Base-by-base conservation (phyloP, 2,113 vertebrate species). In the Gambusia holbrooki region DNA sequence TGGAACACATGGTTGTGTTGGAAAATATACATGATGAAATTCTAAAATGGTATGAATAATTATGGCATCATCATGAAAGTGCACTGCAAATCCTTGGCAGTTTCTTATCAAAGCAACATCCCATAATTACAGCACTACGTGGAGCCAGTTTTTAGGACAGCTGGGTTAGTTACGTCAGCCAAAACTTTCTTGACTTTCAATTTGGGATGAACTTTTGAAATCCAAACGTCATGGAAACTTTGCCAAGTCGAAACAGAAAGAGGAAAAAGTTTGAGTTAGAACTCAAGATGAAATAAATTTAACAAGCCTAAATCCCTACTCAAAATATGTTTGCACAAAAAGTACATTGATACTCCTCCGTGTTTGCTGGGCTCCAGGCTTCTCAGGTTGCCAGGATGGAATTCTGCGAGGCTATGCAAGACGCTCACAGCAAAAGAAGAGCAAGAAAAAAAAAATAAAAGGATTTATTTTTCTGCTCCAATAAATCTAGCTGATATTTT, bases 401-500 rank as follows among this genome's bases (percentile, higher is more conserved):
- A 76, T 74, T 87, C 67, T 69, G 27, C 27, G 60, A 80, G 81
- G 73, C 51, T 74, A 63, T 12, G 32, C 72, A 71, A 80, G 29
- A 87, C 73, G 71, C 70, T 66, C 33, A 1, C 27, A 73, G 48
- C 32, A 58, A 30, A 71, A 62, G n/a, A 73, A 42, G 4, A 14
- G 14, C 3, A 76, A 73, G 72, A 73, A 42, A 42, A 42, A 42
- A 76, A 72, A 54, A 84, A 80, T 76, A n/a, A 27, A 62, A 25
- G 22, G 51, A 58, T 58, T 70, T 79, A 79, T 62, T 76, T 84
- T 74, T 71, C 74, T 68, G 42, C 78, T 68, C 80, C 77, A 66
- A 89, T 92, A 91, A 91, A 91, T 93, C 88, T 88, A 28, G 58
- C 7, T 63, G 86, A 89, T 92, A 92, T 94, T 92, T 88, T 87